Percentiles rank a stretch among this genome's conserved stretches.
phyloP scores from a whole-genome alignment of 2,797 vertebrate species.

The Bovichtus diacanthus region DNA sequence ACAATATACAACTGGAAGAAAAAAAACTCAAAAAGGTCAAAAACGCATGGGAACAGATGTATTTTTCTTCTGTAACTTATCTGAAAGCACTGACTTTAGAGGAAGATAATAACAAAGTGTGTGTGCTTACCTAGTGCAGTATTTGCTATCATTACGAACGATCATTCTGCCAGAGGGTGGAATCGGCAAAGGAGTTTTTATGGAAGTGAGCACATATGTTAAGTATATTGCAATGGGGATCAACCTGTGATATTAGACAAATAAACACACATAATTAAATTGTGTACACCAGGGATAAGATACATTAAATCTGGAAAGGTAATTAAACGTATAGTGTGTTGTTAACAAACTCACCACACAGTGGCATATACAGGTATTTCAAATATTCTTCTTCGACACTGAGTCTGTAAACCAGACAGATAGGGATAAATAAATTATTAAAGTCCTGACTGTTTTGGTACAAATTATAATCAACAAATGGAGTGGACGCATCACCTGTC shows the following conservation, averaged over 20 bases:
- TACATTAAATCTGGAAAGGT: not conserved
- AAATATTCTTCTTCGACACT: slow-evolving; percentile 18
- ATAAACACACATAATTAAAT: slow-evolving; percentile 17
- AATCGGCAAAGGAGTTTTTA: not conserved
- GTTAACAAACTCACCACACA: slow-evolving; percentile 79
- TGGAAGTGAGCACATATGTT: slow-evolving; percentile 62
- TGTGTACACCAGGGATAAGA: not conserved
- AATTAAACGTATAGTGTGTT: not conserved
- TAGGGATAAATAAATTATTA: not conserved
- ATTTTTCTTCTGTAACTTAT: not conserved
- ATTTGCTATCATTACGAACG: not conserved
- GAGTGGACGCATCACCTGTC: slow-evolving; percentile 67
- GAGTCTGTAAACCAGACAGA: slow-evolving; percentile 54
- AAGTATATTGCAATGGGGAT: slow-evolving; percentile 71
- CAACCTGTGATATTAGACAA: slow-evolving; percentile 66
- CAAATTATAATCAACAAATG: not conserved
- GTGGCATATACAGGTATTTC: slow-evolving; percentile 59
- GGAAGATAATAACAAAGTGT: not conserved
- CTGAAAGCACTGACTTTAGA: not conserved
- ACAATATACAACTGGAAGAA: slow-evolving; percentile 85
- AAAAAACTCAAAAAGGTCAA: slow-evolving; percentile 14
- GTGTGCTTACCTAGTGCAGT: slow-evolving; percentile 74
- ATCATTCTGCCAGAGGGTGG: not conserved
- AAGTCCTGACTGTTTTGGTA: not conserved
- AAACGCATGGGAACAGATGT: not conserved